Evolutionary conservation across 2,888 invertebrate species (phyloP).

Genomic region (Silvanus unidentatus): DNA sequence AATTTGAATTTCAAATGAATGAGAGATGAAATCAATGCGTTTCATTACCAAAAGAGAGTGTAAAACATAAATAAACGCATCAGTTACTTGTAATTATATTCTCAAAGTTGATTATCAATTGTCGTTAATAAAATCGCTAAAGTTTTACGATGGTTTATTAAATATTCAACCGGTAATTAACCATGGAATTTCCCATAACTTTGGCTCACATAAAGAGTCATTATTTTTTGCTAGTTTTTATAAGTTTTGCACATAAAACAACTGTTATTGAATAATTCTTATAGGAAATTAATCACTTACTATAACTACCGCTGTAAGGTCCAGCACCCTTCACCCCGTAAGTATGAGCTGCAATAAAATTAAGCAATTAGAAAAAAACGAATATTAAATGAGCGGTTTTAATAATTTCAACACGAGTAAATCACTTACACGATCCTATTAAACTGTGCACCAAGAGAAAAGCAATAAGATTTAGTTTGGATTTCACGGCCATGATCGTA

Average conservation of each 20-base stretch:
- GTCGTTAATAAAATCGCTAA: background rate
- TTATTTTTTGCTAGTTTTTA: too few relatives aligned
- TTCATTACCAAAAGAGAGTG: too few relatives aligned
- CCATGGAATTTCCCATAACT: slow-evolving; percentile 5
- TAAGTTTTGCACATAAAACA: too few relatives aligned
- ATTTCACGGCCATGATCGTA: slow-evolving; percentile 19
- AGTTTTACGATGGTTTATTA: background rate
- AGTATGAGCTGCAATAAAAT: slow-evolving; percentile 11
- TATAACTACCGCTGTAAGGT: slow-evolving; percentile 14
- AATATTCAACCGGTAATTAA: slow-evolving; percentile 1
- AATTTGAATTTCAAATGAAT: too few relatives aligned
- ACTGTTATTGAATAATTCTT: too few relatives aligned
- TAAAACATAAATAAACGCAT: slow-evolving; percentile 4
- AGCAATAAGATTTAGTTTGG: slow-evolving; percentile 11
- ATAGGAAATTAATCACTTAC: slow-evolving; percentile 9
- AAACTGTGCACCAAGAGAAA: slow-evolving; percentile 8
- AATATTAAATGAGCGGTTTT: too few relatives aligned
- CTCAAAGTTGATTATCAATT: slow-evolving; percentile 1
- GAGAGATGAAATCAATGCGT: too few relatives aligned
- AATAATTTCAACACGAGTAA: slow-evolving; percentile 1
- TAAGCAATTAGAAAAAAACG: slow-evolving; percentile 2
- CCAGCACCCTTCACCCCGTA: slow-evolving; percentile 12
- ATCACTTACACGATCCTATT: slow-evolving; percentile 13
- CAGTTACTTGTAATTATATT: slow-evolving; percentile 3
- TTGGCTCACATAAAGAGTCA: background rate